phyloP scores from a whole-genome alignment of 2,888 invertebrate genomes.

The Thera obeliscata region DNA sequence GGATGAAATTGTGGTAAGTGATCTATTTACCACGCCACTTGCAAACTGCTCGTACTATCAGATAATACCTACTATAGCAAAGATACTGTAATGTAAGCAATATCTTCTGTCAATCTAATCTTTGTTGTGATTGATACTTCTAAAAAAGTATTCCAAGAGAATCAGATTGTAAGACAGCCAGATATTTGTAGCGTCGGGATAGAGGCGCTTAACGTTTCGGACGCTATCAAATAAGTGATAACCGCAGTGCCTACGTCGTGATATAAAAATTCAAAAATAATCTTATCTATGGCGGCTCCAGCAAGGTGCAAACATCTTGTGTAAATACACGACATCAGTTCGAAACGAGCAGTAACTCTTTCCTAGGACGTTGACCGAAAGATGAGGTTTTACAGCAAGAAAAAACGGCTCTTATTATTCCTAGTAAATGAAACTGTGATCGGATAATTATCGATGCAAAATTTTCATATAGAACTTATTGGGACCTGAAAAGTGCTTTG shows the following conservation, averaged over 20 bases:
- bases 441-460: background rate
- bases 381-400: constrained; percentile 39
- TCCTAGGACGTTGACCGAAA: constrained; percentile 50
- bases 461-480: background rate
- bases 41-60: background rate
- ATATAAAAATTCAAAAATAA: constrained; percentile 70
- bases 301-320: constrained; percentile 68
- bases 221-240: constrained; percentile 65
- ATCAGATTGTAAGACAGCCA: constrained; percentile 53
- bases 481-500: background rate
- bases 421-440: background rate
- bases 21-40: background rate
- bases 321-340: constrained; percentile 56
- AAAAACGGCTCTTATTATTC: constrained; percentile 48
- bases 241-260: constrained; percentile 53
- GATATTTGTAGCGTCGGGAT: constrained; percentile 63
- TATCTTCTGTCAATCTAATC: constrained; percentile 16
- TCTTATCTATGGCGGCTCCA: constrained; percentile 66
- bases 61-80: background rate
- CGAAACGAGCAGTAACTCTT: constrained; percentile 40
- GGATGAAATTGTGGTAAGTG: background rate
- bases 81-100: background rate
- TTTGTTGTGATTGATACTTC: constrained; percentile 59
- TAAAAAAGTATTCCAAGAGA: constrained; percentile 47
- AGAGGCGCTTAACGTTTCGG: constrained; percentile 55